A percentile compares a stretch with the other conserved stretches of the same genome.
Conservation (phyloP, 2,113 vertebrate genomes). For the Clarias magur region DNA sequence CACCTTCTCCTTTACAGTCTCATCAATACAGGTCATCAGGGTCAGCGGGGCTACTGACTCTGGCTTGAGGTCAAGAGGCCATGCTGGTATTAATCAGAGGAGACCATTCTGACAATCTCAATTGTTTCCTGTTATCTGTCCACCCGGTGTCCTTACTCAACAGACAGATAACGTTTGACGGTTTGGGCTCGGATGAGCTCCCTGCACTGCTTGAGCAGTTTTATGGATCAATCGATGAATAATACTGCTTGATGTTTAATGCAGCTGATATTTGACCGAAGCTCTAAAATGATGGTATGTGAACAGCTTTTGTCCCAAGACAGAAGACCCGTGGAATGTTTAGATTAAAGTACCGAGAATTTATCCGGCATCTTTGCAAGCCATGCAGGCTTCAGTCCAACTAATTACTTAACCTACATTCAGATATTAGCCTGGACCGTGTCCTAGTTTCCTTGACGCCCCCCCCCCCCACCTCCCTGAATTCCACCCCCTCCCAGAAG, state of each 20-base stretch:
- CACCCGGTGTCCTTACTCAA: conserved; percentile 20
- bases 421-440: conserved; percentile 44
- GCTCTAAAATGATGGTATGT: neutral
- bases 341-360: conserved; percentile 43
- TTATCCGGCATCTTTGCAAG: conserved; percentile 30
- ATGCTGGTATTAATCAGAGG: conserved; percentile 34
- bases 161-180: conserved; percentile 34
- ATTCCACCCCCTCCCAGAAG: neutral
- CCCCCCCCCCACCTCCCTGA: neutral
- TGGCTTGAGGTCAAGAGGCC: conserved; percentile 37
- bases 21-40: conserved; percentile 40
- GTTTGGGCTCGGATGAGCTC: neutral
- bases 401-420: conserved; percentile 55
- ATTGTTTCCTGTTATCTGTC: conserved; percentile 46
- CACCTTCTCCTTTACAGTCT: neutral
- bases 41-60: conserved; percentile 19
- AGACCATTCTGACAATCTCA: conserved; percentile 17
- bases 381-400: conserved; percentile 45
- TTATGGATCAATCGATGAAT: conserved; percentile 9
- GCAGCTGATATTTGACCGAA: neutral
- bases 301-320: conserved; percentile 27
- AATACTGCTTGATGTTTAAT: conserved; percentile 20
- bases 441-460: conserved; percentile 33
- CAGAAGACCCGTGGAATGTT: conserved; percentile 44
- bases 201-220: neutral